A percentile compares a stretch with the other conserved stretches of the same genome.
These are phyloP conservation scores for Ellobius talpinus DNA, from an alignment of 2,113 vertebrate species.

Conservation along the genomic window DNA sequence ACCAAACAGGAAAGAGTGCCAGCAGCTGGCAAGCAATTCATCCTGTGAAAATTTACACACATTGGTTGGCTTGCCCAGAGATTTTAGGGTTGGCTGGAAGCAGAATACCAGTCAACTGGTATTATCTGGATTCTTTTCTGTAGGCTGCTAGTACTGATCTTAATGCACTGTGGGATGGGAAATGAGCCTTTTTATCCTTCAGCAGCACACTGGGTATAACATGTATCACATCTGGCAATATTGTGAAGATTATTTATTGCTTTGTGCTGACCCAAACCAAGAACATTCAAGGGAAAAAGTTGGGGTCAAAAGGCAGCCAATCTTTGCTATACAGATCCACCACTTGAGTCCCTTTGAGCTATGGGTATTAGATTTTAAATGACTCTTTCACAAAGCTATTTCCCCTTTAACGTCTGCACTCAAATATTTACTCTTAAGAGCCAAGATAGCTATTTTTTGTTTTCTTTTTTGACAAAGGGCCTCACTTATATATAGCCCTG, in stretches of 20 bases:
- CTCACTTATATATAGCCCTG: background rate
- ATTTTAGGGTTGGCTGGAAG: conserved; percentile 32
- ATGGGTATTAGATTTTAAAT: conserved; percentile 45
- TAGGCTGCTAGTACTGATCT: conserved; percentile 22
- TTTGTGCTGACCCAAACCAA: conserved; percentile 28
- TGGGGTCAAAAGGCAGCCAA: conserved; percentile 13
- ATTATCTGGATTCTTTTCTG: background rate
- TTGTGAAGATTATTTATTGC: conserved; percentile 50
- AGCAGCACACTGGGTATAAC: conserved; percentile 41
- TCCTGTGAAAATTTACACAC: conserved; percentile 48
- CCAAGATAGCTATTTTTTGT: background rate
- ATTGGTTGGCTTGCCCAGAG: conserved; percentile 50
- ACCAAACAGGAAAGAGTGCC: background rate
- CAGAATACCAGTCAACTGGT: background rate
- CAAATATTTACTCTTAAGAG: conserved; percentile 53
- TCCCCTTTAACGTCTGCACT: conserved; percentile 67
- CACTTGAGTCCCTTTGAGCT: conserved; percentile 63
- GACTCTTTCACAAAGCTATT: conserved; percentile 40
- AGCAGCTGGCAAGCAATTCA: conserved; percentile 63
- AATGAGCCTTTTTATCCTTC: background rate
- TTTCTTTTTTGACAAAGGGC: background rate
- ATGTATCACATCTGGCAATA: conserved; percentile 50
- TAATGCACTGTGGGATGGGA: conserved; percentile 19
- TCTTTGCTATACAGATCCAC: conserved; percentile 18
- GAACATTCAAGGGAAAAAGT: background rate